Evolutionary conservation across 2,797 vertebrate genomes (phyloP), one percentile per base, ranked within the genome.

Genomic region (Alfaro cultratus): DNA sequence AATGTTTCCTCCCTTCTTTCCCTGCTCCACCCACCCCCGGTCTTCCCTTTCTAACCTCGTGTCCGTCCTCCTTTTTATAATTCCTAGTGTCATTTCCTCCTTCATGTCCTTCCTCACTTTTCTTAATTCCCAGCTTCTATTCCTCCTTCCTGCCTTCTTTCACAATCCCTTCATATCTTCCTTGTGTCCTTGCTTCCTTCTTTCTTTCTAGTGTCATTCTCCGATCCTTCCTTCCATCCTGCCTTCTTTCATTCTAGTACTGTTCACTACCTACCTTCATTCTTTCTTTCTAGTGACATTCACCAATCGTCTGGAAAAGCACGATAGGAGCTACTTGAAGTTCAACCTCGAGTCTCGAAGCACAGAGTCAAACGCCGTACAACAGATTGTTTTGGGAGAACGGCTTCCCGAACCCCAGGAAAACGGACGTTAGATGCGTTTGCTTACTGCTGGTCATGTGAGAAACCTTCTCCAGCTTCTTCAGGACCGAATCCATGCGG

Each of bases 401-500:
- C 9, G 9, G 9, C 21, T 21, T 41, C 18, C 36, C 0, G 13
- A 45, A 26, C 8, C 26, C 26, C 26, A 16, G 9, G 41, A 9
- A 71, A 16, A 45, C 1, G 3, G 2, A 5, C 2, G 16, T 11
- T 15, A 10, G 5, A 74, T 16, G 55, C n/a, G 64, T 53, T 73
- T 41, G 93, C 96, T 95, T 67, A 96, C 96, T 97, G 83, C 93
- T 97, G n/a, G 96, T 96, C 96, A 97, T 96, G 86, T 97, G 97
- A 12, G 96, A 97, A 34, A 97, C 95, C 85, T 97, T 97, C 92
- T 97, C 96, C 91, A 97, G 90, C 90, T 97, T 97, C 89, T 96
- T 96, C 15, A 97, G 90, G 55, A 97, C 96, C 0, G 96, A 95
- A 81, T 97, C 96, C 96, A 97, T 96, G 55, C 91, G 94, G 21